Evolutionary conservation across 2,113 vertebrate genomes (phyloP).

Genomic region (Canis aureus): DNA sequence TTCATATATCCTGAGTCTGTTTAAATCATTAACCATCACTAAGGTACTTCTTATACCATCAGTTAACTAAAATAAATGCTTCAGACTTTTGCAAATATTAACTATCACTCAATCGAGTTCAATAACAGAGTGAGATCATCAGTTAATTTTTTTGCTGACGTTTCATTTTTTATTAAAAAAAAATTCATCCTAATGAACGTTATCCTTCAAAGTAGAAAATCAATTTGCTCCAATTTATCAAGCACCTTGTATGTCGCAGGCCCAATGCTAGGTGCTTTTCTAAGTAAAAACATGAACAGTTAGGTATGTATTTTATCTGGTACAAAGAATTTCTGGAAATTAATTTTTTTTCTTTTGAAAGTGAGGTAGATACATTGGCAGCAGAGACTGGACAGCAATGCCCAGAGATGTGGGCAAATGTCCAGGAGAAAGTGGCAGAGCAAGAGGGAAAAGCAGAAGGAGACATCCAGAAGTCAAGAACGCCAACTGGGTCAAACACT

Average conservation of each 20-base stretch:
- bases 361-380: neutral
- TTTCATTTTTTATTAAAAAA: neutral
- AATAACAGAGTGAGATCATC: neutral
- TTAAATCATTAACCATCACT: neutral
- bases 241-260: neutral
- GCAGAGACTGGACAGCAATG: neutral
- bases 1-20: neutral
- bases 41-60: conserved; percentile 3
- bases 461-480: neutral
- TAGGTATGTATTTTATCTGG: neutral
- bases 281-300: neutral
- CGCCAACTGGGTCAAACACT: neutral
- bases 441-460: neutral
- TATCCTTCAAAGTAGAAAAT: neutral
- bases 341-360: neutral
- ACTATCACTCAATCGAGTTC: neutral
- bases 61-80: neutral
- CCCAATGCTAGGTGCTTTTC: neutral
- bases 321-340: neutral
- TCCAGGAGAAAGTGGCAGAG: neutral
- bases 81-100: neutral
- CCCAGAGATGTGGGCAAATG: neutral
- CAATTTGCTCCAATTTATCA: neutral
- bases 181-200: neutral
- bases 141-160: neutral